Percentiles rank a stretch among this genome's conserved stretches.
Evolutionary conservation across 2,797 vertebrate genomes (phyloP).

Genomic region (Leuciscus waleckii): DNA sequence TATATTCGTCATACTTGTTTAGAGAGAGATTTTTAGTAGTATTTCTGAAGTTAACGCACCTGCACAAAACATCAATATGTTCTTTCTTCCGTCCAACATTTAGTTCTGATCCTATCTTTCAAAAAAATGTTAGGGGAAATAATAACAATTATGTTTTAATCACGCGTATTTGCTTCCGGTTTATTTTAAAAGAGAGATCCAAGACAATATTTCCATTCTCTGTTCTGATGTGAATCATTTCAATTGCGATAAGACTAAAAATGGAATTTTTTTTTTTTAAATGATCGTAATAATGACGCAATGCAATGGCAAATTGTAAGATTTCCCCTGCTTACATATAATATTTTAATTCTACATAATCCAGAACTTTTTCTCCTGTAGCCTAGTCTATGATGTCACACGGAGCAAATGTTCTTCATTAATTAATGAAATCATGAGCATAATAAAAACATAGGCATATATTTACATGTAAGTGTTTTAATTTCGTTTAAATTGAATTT

Average conservation of each 20-base stretch:
- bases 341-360: not conserved
- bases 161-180: not conserved
- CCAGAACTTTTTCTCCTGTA: not conserved
- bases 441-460: not conserved
- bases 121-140: not conserved
- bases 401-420: not conserved
- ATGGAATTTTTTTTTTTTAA: not conserved
- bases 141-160: not conserved
- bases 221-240: not conserved
- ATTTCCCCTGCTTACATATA: not conserved
- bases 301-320: not conserved
- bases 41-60: not conserved
- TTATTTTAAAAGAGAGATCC: not conserved
- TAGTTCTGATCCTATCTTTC: not conserved
- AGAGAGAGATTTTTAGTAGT: not conserved
- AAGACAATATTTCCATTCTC: not conserved
- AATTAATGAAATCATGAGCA: not conserved
- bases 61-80: not conserved
- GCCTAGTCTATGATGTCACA: not conserved
- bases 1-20: not conserved
- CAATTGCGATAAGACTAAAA: not conserved
- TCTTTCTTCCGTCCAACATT: not conserved
- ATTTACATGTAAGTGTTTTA: not conserved
- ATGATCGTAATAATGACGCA: not conserved
- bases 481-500: slow-evolving; percentile 10